Conservation (phyloP, 2,888 invertebrate species). For the Odiellus spinosus region DNA sequence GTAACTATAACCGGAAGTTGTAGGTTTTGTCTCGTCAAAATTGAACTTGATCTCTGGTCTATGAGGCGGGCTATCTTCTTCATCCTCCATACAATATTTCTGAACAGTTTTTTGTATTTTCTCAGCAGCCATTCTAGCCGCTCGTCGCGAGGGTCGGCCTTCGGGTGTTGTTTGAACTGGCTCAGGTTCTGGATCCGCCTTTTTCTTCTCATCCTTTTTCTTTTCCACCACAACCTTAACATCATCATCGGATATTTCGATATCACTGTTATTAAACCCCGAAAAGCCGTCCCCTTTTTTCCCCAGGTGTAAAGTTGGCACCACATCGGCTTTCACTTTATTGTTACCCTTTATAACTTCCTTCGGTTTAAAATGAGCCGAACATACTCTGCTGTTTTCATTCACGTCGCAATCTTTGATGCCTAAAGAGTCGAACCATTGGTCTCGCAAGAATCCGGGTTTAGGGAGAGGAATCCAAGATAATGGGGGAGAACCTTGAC, state of each 20-base stretch:
- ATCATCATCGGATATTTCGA: too few relatives aligned
- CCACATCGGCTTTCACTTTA: slow-evolving; percentile 8
- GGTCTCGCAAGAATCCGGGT: not conserved
- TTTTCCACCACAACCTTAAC: too few relatives aligned
- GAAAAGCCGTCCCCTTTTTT: too few relatives aligned
- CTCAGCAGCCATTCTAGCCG: slow-evolving; percentile 12
- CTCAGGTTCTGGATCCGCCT: too few relatives aligned
- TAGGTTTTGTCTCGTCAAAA: not conserved
- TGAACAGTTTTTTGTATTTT: slow-evolving; percentile 12
- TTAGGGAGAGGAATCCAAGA: slow-evolving; percentile 6
- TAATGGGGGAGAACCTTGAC: not conserved
- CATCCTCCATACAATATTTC: not conserved
- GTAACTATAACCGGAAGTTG: too few relatives aligned
- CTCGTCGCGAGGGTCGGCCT: slow-evolving; percentile 11
- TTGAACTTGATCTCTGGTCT: not conserved
- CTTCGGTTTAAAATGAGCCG: slow-evolving; percentile 8
- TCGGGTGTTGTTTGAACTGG: not conserved
- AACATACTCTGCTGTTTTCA: slow-evolving; percentile 5
- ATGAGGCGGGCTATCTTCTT: not conserved
- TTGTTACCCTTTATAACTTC: slow-evolving; percentile 7
- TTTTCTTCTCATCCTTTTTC: too few relatives aligned
- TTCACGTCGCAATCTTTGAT: not conserved
- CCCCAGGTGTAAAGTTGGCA: slow-evolving; percentile 7
- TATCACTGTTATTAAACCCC: too few relatives aligned
- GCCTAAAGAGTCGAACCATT: slow-evolving; percentile 9